These are phyloP conservation scores for Griposia aprilina DNA, from an alignment of 2,888 invertebrate genomes.

Conservation along the genomic window DNA sequence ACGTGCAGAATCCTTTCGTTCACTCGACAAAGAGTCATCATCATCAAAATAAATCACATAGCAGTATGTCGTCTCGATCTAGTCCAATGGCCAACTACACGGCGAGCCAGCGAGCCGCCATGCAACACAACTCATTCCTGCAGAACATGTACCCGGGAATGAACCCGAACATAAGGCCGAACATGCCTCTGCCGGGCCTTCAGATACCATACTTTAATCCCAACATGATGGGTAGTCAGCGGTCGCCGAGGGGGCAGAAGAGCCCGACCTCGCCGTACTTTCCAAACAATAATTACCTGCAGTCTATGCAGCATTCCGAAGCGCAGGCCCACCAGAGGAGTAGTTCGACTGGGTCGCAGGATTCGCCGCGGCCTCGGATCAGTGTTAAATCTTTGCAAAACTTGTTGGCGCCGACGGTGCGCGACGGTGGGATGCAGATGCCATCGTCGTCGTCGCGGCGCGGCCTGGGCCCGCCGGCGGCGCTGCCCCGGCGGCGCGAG, in stretches of 20 bases:
- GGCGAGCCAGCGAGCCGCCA: conserved; percentile 77
- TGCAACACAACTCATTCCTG: conserved; percentile 77
- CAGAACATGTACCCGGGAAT: conserved; percentile 85
- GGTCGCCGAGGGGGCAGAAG: conserved; percentile 84
- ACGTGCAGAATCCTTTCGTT: conserved; percentile 86
- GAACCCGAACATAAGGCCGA: conserved; percentile 81
- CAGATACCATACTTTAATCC: conserved; percentile 87
- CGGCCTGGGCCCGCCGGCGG: conserved; percentile 80
- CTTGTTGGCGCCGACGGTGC: conserved; percentile 89
- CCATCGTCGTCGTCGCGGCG: conserved; percentile 79
- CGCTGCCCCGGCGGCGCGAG: conserved; percentile 87
- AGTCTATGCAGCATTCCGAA: conserved; percentile 83
- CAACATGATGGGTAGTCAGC: conserved; percentile 81
- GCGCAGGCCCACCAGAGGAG: conserved; percentile 74
- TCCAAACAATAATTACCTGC: conserved; percentile 86
- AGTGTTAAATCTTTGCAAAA: conserved; percentile 92
- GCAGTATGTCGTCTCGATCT: conserved; percentile 87
- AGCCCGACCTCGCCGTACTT: conserved; percentile 86
- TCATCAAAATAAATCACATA: conserved; percentile 78
- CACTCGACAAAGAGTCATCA: conserved; percentile 86
- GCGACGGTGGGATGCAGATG: conserved; percentile 63
- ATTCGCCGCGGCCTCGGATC: conserved; percentile 90
- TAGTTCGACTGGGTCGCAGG: conserved; percentile 79
- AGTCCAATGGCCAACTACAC: conserved; percentile 88
- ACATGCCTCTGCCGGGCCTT: conserved; percentile 81